These are phyloP conservation scores for Nothobranchius furzeri DNA, from an alignment of 2,113 vertebrate species.

Conservation along the genomic window DNA sequence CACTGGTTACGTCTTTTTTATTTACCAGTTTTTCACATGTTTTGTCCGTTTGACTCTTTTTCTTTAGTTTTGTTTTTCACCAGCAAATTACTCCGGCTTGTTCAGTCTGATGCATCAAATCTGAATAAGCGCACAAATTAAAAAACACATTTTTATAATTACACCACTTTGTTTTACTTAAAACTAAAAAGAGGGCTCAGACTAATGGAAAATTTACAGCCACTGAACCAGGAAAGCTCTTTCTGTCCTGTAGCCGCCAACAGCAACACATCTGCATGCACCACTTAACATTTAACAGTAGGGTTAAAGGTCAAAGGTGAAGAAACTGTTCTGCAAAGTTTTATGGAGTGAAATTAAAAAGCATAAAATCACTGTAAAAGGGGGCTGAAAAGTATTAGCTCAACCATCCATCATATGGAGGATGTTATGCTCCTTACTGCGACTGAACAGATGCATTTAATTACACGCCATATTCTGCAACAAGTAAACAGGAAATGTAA, in stretches of 20 bases:
- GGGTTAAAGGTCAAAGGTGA: constrained; percentile 15
- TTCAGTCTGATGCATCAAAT: background rate
- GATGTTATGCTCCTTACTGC: background rate
- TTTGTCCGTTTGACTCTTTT: background rate
- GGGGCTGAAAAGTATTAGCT: constrained; percentile 2
- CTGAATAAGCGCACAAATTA: background rate
- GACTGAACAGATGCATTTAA: constrained; percentile 6
- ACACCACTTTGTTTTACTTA: background rate
- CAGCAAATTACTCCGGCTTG: background rate
- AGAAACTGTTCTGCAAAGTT: background rate
- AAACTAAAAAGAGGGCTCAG: background rate
- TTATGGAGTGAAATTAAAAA: constrained; percentile 2
- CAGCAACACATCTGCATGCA: background rate
- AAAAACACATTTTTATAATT: background rate
- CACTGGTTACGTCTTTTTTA: no score
- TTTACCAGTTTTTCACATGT: background rate
- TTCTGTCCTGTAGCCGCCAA: background rate
- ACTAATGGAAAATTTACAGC: background rate
- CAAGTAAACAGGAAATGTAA: background rate
- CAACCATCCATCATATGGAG: constrained; percentile 3
- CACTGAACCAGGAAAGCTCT: background rate
- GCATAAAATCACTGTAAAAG: constrained; percentile 10
- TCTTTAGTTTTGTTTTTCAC: background rate
- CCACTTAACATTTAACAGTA: background rate
- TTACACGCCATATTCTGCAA: constrained; percentile 7